A percentile compares a stretch with the other conserved stretches of the same genome.
Evolutionary conservation across 2,113 vertebrate species (phyloP).

Genomic region (Rhadina sibilatrix): DNA sequence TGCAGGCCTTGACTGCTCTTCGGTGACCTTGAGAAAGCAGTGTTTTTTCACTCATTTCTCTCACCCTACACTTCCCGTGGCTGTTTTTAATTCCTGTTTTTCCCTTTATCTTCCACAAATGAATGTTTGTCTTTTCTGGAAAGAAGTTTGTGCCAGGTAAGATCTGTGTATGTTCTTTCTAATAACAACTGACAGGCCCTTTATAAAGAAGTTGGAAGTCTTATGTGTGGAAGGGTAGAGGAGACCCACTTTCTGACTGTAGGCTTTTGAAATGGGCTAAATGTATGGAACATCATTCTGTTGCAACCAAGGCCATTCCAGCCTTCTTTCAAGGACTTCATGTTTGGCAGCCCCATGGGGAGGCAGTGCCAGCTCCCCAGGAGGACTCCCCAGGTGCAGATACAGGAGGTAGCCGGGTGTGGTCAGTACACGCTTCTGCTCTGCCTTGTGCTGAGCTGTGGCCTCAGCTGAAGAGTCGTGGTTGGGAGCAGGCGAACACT

Average conservation of each 20-base stretch:
- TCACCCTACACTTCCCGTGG: not conserved
- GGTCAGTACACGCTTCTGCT: not conserved
- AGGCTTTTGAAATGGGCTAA: not conserved
- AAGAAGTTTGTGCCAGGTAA: not conserved
- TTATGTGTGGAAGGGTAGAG: not conserved
- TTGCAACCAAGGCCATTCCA: not conserved
- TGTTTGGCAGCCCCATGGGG: not conserved
- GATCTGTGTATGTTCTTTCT: not conserved
- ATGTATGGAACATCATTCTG: not conserved
- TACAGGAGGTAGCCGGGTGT: fast-evolving
- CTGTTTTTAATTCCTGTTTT: not conserved
- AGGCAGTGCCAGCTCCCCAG: not conserved
- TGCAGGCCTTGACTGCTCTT: not conserved
- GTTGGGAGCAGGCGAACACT: not conserved
- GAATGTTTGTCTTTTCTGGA: not conserved
- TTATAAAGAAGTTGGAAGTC: not conserved
- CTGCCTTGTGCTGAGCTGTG: not conserved
- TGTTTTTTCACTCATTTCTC: not conserved
- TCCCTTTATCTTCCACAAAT: not conserved
- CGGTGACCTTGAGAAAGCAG: not conserved
- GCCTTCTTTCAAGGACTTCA: not conserved
- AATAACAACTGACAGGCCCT: not conserved
- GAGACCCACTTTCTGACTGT: not conserved
- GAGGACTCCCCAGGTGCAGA: not conserved
- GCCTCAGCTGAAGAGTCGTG: not conserved